Percentiles rank a stretch among this genome's conserved stretches.
Conservation (phyloP, 2,888 invertebrate genomes). For the Parnassius mnemosyne region DNA sequence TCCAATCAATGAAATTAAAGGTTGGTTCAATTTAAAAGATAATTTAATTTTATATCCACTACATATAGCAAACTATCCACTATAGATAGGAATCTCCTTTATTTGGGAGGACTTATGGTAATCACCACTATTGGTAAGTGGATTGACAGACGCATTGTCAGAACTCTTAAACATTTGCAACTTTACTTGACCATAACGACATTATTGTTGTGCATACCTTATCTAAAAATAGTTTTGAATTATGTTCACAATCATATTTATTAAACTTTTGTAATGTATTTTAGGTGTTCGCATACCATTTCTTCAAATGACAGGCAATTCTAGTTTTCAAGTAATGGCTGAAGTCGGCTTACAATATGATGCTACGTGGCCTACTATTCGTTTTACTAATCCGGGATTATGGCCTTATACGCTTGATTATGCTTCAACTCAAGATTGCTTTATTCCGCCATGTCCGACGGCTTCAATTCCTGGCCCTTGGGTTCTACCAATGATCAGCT, state of each 20-base stretch:
- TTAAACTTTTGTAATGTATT: constrained; percentile 13
- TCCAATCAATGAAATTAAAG: constrained; percentile 56
- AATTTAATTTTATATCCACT: not conserved
- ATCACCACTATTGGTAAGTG: too few relatives aligned
- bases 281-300: constrained; percentile 76
- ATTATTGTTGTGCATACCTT: too few relatives aligned
- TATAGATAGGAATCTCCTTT: too few relatives aligned
- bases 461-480: constrained; percentile 75
- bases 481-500: constrained; percentile 79
- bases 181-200: too few relatives aligned
- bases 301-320: constrained; percentile 78
- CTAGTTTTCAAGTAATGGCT: constrained; percentile 60
- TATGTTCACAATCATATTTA: too few relatives aligned
- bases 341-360: constrained; percentile 72
- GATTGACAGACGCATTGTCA: too few relatives aligned
- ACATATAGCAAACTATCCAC: too few relatives aligned
- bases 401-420: constrained; percentile 83
- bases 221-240: too few relatives aligned
- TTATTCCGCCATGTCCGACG: constrained; percentile 67
- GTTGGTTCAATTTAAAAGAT: constrained; percentile 34
- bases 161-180: too few relatives aligned
- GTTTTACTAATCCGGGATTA: constrained; percentile 47
- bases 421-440: constrained; percentile 62
- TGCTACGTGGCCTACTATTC: constrained; percentile 72
- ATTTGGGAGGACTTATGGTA: too few relatives aligned